Conservation (phyloP, 2,113 vertebrate genomes). For the Beaufortia kweichowensis region DNA sequence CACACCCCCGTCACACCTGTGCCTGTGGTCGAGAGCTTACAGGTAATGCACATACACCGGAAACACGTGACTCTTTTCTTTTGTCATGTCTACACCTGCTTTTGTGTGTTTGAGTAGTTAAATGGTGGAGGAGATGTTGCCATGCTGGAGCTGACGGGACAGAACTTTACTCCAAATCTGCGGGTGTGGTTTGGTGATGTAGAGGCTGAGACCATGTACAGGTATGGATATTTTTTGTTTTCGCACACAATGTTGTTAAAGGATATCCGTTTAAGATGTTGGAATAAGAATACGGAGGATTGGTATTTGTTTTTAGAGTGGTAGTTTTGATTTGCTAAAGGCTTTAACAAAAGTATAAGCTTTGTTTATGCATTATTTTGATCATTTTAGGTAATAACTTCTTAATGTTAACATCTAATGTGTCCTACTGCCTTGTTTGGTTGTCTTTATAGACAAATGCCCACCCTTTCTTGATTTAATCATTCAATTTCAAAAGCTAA, state of each 20-base stretch:
- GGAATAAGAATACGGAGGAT: neutral
- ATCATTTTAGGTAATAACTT: too few relatives aligned
- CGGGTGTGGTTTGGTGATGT: constrained; percentile 99
- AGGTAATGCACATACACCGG: constrained; percentile 71
- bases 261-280: neutral
- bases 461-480: too few relatives aligned
- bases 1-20: constrained; percentile 96
- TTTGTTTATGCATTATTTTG: too few relatives aligned
- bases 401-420: too few relatives aligned
- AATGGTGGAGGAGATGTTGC: constrained; percentile 97
- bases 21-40: constrained; percentile 98
- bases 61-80: neutral
- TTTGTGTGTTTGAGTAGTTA: constrained; percentile 72
- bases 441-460: too few relatives aligned
- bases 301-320: neutral
- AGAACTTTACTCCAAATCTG: constrained; percentile 98
- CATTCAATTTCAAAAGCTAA: too few relatives aligned
- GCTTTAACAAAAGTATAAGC: too few relatives aligned
- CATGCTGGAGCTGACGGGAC: constrained; percentile 98
- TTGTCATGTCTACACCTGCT: neutral
- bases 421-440: too few relatives aligned
- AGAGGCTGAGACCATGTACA: constrained; percentile 99
- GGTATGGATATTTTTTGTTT: constrained; percentile 68
- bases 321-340: too few relatives aligned
- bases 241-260: neutral